Percentiles rank a stretch among this genome's conserved stretches.
phyloP scores from a whole-genome alignment of 2,888 invertebrate genomes.

The Andrena chrysosceles region DNA sequence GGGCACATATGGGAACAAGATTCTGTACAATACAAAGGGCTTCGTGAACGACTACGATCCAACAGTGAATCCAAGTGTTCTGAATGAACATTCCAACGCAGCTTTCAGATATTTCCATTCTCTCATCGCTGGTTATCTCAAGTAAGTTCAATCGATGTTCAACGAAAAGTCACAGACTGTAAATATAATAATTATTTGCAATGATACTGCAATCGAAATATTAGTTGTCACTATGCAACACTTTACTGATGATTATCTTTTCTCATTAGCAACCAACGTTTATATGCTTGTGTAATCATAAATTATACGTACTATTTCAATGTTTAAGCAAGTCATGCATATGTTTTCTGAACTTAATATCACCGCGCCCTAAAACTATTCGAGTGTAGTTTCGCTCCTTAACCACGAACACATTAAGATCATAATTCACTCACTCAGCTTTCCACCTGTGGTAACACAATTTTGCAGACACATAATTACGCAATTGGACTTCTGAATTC shows the following conservation, averaged over 20 bases:
- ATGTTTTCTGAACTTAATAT: too few relatives aligned
- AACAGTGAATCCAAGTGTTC: conserved; percentile 88
- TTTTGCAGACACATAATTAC: neutral
- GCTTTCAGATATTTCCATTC: conserved; percentile 92
- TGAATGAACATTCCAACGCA: conserved; percentile 90
- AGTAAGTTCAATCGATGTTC: conserved; percentile 85
- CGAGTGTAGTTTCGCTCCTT: too few relatives aligned
- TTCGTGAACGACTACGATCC: conserved; percentile 90
- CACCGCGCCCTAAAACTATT: too few relatives aligned
- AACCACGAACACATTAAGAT: too few relatives aligned
- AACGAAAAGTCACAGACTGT: neutral
- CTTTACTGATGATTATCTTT: neutral
- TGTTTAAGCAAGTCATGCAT: too few relatives aligned
- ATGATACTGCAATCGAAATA: neutral
- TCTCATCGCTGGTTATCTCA: conserved; percentile 89
- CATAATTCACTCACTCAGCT: too few relatives aligned
- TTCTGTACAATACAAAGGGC: conserved; percentile 87
- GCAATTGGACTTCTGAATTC: neutral
- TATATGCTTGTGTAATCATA: too few relatives aligned
- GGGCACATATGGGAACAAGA: conserved; percentile 88
- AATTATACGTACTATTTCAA: too few relatives aligned
- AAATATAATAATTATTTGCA: neutral
- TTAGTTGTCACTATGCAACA: neutral
- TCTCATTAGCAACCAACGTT: too few relatives aligned
- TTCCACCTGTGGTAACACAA: too few relatives aligned